Conservation (phyloP, 2,113 vertebrate genomes). For the Hippocampus mohnikei region DNA sequence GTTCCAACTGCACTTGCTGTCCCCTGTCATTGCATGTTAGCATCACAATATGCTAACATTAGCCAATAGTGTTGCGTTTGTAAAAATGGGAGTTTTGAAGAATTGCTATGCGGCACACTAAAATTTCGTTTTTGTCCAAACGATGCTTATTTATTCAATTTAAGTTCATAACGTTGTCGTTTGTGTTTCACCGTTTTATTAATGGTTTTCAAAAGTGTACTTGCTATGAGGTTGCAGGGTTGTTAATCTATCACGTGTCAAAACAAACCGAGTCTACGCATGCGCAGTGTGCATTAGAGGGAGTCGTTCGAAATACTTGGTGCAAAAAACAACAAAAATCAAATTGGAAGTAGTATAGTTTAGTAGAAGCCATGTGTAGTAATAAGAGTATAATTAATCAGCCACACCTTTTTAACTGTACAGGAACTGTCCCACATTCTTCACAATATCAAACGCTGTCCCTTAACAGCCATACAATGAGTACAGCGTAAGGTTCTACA, state of each 20-base stretch:
- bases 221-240: background rate
- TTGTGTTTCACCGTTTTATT: background rate
- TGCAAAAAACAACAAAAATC: too few species aligned
- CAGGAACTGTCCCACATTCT: background rate
- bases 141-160: background rate
- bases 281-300: background rate
- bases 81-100: background rate
- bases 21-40: background rate
- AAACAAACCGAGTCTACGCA: conserved; percentile 1
- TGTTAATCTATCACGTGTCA: conserved; percentile 2
- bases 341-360: too few species aligned
- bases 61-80: background rate
- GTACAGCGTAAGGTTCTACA: too few species aligned
- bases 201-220: background rate
- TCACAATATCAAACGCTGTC: background rate
- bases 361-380: too few species aligned
- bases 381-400: too few species aligned
- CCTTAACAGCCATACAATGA: background rate
- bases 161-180: background rate
- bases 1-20: background rate
- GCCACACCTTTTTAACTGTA: too few species aligned
- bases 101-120: background rate
- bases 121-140: background rate
- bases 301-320: background rate
- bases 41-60: background rate